Base-by-base conservation (phyloP, 2,888 invertebrate genomes). In the Nymphalis c-album region DNA sequence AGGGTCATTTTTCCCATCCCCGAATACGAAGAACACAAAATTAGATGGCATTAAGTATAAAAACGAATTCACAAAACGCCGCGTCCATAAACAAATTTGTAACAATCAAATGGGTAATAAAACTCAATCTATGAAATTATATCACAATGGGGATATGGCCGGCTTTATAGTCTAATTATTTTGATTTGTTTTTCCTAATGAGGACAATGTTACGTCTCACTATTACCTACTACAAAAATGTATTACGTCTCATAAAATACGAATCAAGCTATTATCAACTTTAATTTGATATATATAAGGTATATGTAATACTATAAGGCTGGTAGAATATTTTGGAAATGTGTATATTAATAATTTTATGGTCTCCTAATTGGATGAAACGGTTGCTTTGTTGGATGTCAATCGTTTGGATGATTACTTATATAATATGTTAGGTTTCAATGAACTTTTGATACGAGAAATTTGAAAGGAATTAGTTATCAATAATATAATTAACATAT, bases 181-280 rank as follows among this genome's bases (percentile, higher is more conserved):
- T 88, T 88, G 89, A 90, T 91, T 90, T 90, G 89, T 89, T 90
- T 89, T 88, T 82, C 81, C 81, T 88, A 90, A 90, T 89, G 86
- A 90, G 80, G 78, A 76, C 81, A 81, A 81, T 80, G 81, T 79
- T 81, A 79, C 81, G 80, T 83, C 81, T 82, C 80, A 80, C 80
- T 83, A 83, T 85, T 77, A 79, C 73, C 69, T 70, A 51, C 69
- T 71, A 74, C 77, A 72, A 76, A 67, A 31, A 31, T 60, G 18
- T 48, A 59, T 70, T 65, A 50, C 61, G 48, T 18, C 26, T 40
- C 5, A 16, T 63, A 63, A 71, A 63, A n/a, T 17, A 7, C 5
- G 17, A 61, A 40, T 22, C 46, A 70, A 2, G 8, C 64, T 20
- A 80, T 63, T 79, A 59, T 80, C 6, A 69, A 51, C 62, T 74